A percentile compares a stretch with the other conserved stretches of the same genome.
phyloP scores from a whole-genome alignment of 2,113 vertebrate species.

The Deroptyus accipitrinus region DNA sequence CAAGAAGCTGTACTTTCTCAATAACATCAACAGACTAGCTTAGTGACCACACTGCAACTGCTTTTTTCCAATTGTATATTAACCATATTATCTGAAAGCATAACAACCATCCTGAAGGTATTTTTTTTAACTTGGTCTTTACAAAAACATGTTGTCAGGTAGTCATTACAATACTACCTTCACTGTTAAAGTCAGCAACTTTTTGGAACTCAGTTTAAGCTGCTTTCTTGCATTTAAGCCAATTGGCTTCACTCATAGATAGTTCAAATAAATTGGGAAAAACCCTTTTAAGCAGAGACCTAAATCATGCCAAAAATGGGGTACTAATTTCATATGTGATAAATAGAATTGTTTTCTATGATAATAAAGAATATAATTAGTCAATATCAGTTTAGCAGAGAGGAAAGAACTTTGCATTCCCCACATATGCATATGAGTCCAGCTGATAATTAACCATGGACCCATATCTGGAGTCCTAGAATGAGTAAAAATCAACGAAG shows the following conservation, averaged over 20 bases:
- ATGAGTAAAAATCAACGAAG: neutral
- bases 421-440: neutral
- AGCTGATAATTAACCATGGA: neutral
- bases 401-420: neutral
- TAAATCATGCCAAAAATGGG: neutral
- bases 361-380: neutral
- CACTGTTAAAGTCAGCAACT: neutral
- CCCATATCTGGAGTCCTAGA: neutral
- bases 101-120: neutral
- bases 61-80: neutral
- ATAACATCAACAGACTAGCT: slow-evolving; percentile 39
- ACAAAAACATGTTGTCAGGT: neutral
- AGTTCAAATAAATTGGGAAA: neutral
- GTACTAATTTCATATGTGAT: neutral
- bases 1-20: slow-evolving; percentile 58
- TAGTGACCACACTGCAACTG: neutral
- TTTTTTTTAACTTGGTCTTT: neutral
- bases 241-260: neutral
- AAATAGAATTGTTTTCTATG: neutral
- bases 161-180: neutral
- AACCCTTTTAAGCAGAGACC: neutral
- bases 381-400: neutral
- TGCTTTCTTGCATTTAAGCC: neutral
- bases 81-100: slow-evolving; percentile 20
- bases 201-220: neutral